Evolutionary conservation across 2,888 invertebrate species (phyloP).

Genomic region (Teinopalpus imperialis): DNA sequence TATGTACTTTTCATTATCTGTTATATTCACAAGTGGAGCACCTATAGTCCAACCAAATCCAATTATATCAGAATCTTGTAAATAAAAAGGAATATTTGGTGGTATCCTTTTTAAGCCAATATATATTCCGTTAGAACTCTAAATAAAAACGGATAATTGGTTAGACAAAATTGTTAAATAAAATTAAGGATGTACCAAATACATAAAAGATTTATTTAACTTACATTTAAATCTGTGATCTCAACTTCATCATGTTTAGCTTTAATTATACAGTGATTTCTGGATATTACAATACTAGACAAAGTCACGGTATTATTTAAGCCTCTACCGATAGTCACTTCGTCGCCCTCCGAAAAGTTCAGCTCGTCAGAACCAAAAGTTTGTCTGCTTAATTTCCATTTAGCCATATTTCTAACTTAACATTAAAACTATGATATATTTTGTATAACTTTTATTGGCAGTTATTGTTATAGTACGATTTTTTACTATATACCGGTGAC

Average conservation of each 20-base stretch:
- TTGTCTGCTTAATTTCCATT: slow-evolving; percentile 64
- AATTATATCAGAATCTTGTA: slow-evolving; percentile 72
- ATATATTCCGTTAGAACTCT: slow-evolving; percentile 84
- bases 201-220: too few relatives aligned
- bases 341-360: slow-evolving; percentile 53
- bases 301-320: slow-evolving; percentile 54
- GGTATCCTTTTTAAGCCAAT: slow-evolving; percentile 69
- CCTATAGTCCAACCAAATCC: slow-evolving; percentile 76
- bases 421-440: too few relatives aligned
- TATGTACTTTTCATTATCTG: slow-evolving; percentile 60
- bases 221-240: slow-evolving; percentile 64
- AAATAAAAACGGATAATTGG: not conserved
- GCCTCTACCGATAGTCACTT: slow-evolving; percentile 62
- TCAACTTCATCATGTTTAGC: slow-evolving; percentile 49
- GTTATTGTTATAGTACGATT: too few relatives aligned
- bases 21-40: slow-evolving; percentile 46
- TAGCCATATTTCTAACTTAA: slow-evolving; percentile 47
- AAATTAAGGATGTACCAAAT: too few relatives aligned
- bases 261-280: slow-evolving; percentile 61
- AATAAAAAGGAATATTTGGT: slow-evolving; percentile 47
- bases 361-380: slow-evolving; percentile 54
- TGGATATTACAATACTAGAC: slow-evolving; percentile 63
- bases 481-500: too few relatives aligned
- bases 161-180: too few relatives aligned
- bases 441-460: too few relatives aligned